A percentile compares a stretch with the other conserved stretches of the same genome.
Conservation (phyloP, 1,140 invertebrate genomes). For the Lordiphosa clarofinis region DNA sequence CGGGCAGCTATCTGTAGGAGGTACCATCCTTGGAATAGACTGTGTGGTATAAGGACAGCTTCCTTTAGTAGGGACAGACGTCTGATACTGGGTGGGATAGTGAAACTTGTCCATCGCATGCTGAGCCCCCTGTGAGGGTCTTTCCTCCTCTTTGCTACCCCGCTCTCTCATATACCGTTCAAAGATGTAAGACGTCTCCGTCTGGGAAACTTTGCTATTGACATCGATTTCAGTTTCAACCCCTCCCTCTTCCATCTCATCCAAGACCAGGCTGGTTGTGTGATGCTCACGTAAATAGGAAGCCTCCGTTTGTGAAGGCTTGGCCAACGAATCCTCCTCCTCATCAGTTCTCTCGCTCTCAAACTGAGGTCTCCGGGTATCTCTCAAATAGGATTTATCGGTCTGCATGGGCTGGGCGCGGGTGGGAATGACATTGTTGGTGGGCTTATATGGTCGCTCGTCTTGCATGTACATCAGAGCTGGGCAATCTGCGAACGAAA, state of each 20-base stretch:
- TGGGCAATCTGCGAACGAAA: slow-evolving; percentile 36
- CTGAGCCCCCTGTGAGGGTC: slow-evolving; percentile 3
- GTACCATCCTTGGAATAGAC: too few species aligned
- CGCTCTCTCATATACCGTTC: slow-evolving; percentile 10
- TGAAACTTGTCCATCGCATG: slow-evolving; percentile 9
- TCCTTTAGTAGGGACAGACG: background rate
- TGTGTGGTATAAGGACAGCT: too few species aligned
- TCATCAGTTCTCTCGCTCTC: background rate
- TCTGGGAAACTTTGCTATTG: slow-evolving; percentile 5
- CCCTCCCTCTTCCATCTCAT: background rate
- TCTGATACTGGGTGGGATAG: slow-evolving; percentile 26
- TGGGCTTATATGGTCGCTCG: slow-evolving; percentile 33
- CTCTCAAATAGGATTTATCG: slow-evolving; percentile 39
- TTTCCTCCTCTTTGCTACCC: background rate
- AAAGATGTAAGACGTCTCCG: slow-evolving; percentile 2
- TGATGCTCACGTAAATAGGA: slow-evolving; percentile 30
- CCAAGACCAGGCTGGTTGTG: background rate
- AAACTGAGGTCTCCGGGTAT: slow-evolving; percentile 8
- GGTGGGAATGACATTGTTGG: slow-evolving; percentile 13
- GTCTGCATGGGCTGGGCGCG: slow-evolving; percentile 38
- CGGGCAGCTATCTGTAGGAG: background rate
- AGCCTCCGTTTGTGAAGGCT: slow-evolving; percentile 40
- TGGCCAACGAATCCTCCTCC: slow-evolving; percentile 1
- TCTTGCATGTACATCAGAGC: slow-evolving; percentile 60
- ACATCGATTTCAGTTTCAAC: background rate